Evolutionary conservation across 2,797 vertebrate genomes (phyloP), one percentile per base, ranked within the genome.

Genomic region (Pseudochirops cupreus): DNA sequence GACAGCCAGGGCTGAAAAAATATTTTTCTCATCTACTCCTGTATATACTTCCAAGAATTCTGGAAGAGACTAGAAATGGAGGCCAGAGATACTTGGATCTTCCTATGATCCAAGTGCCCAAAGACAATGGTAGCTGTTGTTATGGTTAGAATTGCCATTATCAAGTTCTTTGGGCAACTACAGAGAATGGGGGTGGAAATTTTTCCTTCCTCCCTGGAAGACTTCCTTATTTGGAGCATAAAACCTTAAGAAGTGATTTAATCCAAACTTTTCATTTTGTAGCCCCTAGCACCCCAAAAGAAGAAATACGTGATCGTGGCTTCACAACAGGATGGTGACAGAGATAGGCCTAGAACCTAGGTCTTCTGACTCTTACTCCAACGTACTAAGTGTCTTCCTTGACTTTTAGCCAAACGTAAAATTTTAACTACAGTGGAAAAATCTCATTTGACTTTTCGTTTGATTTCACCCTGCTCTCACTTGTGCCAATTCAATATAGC

Each of bases 21-120:
- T 0, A 0, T 13, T 93, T 94, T 0, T 87, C 39, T 50, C 39
- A 87, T 87, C 74, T 87, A 4, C 74, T 87, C 24, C 39, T 87
- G 39, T 26, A 82, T 26, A 52, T 52, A 52, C 52, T 52, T 21
- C 39, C 24, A 39, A 46, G 2, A 46, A 46, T 1, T 7, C 67
- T 39, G 29, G 13, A 92, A 31, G 89, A 39, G 28, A 4, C 74
- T 89, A 55, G 46, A 62, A 26, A 24, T 4, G 4, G n/a, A 56
- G 67, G 93, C 39, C 74, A 90, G 74, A 91, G 96, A 90, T 87
- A 95, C 14, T 33, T 82, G 67, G 39, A 82, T 93, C 46, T 93
- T 91, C 31, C 53, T 18, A 89, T 94, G 62, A 29, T 24, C 46
- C 55, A 21, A 33, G 39, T 82, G 33, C 46, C 46, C n/a, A 29